Percentiles rank a stretch among this genome's conserved stretches.
phyloP scores from a whole-genome alignment of 2,888 invertebrate genomes.

The Clivina fossor region DNA sequence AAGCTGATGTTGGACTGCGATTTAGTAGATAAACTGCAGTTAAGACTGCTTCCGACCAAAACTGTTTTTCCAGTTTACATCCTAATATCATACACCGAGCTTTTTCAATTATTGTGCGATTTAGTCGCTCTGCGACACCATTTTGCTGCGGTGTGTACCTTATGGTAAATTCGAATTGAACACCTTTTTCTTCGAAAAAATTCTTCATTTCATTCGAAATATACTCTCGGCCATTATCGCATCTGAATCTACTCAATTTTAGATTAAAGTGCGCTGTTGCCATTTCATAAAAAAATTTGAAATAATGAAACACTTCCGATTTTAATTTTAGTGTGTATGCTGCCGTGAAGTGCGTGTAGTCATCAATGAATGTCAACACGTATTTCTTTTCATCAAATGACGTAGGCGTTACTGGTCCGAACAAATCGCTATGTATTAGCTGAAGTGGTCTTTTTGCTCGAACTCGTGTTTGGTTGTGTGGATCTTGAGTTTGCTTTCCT shows the following conservation, averaged over 20 bases:
- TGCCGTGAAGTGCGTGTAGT: slow-evolving; percentile 41
- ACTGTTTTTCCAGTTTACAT: slow-evolving; percentile 33
- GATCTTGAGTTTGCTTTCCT: slow-evolving; percentile 38
- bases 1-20: slow-evolving; percentile 45
- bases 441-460: slow-evolving; percentile 37
- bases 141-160: slow-evolving; percentile 44
- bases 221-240: slow-evolving; percentile 46
- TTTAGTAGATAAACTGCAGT: slow-evolving; percentile 47
- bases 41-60: slow-evolving; percentile 46
- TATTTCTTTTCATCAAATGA: slow-evolving; percentile 37
- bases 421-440: slow-evolving; percentile 40
- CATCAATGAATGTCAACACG: slow-evolving; percentile 38
- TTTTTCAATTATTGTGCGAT: slow-evolving; percentile 39
- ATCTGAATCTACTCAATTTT: slow-evolving; percentile 40
- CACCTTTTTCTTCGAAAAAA: slow-evolving; percentile 40
- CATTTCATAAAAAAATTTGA: slow-evolving; percentile 6
- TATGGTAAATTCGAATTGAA: slow-evolving; percentile 41
- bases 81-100: slow-evolving; percentile 39
- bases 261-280: slow-evolving; percentile 38
- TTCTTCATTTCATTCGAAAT: slow-evolving; percentile 42
- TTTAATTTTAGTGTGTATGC: slow-evolving; percentile 36
- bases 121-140: slow-evolving; percentile 43
- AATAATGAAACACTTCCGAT: slow-evolving; percentile 34
- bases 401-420: slow-evolving; percentile 38
- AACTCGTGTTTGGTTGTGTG: slow-evolving; percentile 20